Conservation (phyloP, 2,888 invertebrate genomes). For the Eupithecia vulgata region DNA sequence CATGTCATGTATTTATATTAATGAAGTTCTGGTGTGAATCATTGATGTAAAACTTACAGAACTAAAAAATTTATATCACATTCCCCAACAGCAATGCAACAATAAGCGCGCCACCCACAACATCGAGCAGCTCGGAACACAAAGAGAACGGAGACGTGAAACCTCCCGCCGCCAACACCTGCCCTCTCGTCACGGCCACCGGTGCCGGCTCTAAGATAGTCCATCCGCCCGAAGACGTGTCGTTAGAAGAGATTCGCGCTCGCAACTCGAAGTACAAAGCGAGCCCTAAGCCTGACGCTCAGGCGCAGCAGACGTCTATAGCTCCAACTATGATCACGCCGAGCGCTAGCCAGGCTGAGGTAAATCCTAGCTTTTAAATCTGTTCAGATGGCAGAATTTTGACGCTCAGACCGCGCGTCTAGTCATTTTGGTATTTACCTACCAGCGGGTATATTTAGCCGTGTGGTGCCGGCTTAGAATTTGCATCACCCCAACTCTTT, state of each 20-base stretch:
- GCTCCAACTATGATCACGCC: constrained; percentile 61
- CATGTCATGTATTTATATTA: too few species aligned
- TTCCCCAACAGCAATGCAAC: constrained; percentile 86
- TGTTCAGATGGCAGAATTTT: not conserved
- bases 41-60: too few species aligned
- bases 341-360: constrained; percentile 77
- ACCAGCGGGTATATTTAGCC: too few species aligned
- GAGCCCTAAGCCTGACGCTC: constrained; percentile 64
- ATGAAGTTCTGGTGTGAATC: too few species aligned
- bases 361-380: constrained; percentile 46
- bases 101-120: constrained; percentile 89
- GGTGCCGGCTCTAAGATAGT: constrained; percentile 95
- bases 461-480: too few species aligned
- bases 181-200: constrained; percentile 88
- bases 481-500: too few species aligned
- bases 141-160: constrained; percentile 78
- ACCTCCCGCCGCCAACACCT: constrained; percentile 69
- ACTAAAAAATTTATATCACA: not conserved
- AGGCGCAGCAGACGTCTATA: constrained; percentile 48
- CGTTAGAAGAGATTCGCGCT: constrained; percentile 92
- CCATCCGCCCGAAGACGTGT: constrained; percentile 97
- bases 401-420: too few species aligned
- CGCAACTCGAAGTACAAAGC: constrained; percentile 87
- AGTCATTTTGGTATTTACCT: too few species aligned
- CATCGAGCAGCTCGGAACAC: constrained; percentile 63